Evolutionary conservation across 2,888 invertebrate species (phyloP).

Genomic region (Sipha maydis): DNA sequence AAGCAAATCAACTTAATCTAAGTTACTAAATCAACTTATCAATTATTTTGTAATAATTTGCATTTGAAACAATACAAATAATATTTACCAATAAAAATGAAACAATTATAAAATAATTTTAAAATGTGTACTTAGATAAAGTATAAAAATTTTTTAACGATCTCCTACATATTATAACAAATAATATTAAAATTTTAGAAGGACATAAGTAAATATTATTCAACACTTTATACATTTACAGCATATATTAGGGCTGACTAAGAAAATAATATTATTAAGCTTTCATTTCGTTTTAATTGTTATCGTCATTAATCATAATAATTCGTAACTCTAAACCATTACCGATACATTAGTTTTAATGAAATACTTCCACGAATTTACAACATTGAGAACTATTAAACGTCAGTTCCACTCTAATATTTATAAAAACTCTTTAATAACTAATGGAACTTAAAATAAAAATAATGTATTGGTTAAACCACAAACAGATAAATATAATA

Average conservation of each 20-base stretch:
- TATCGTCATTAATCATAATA: not conserved
- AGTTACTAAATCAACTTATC: not conserved
- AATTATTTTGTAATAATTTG: not conserved
- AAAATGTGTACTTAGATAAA: not conserved
- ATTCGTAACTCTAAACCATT: not conserved
- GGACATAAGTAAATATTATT: not conserved
- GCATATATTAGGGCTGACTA: too few species aligned
- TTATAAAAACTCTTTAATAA: not conserved
- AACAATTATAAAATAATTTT: not conserved
- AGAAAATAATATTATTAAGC: too few species aligned
- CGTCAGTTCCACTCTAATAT: not conserved
- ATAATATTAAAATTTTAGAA: too few species aligned
- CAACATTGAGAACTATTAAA: not conserved
- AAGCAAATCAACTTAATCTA: too few species aligned
- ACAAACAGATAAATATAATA: not conserved
- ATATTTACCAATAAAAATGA: not conserved
- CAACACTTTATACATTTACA: too few species aligned
- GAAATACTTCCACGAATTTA: not conserved
- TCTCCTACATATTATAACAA: too few species aligned
- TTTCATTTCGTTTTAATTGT: not conserved
- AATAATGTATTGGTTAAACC: not conserved
- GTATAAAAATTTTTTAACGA: not conserved
- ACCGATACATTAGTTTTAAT: not conserved
- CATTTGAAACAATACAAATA: not conserved
- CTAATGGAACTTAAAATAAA: not conserved